Percentiles rank a stretch among this genome's conserved stretches.
These are phyloP conservation scores for Zosterops borbonicus DNA, from an alignment of 2,113 vertebrate species.

Conservation along the genomic window DNA sequence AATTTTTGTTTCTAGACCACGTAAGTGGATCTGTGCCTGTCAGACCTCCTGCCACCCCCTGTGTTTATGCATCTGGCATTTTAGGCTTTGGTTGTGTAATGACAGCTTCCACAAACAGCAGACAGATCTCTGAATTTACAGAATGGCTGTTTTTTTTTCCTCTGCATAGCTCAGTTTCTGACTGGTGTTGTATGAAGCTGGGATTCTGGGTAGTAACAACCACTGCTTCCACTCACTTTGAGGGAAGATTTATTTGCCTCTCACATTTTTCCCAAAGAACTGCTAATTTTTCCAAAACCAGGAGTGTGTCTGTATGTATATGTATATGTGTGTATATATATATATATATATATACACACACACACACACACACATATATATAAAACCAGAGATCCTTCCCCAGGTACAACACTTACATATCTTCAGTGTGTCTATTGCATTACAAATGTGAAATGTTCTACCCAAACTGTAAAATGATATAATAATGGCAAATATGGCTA, in stretches of 20 bases:
- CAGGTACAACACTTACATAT: background rate
- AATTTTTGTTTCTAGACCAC: background rate
- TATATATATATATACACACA: background rate
- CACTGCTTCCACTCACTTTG: background rate
- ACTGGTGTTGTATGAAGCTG: background rate
- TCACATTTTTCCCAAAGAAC: background rate
- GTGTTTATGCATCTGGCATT: constrained; percentile 9
- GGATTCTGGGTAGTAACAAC: background rate
- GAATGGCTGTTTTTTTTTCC: background rate
- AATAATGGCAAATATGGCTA: background rate
- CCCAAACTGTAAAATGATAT: background rate
- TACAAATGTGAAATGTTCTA: background rate
- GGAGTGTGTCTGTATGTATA: fast-evolving
- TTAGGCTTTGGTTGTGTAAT: background rate
- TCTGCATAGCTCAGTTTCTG: background rate
- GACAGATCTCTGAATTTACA: background rate
- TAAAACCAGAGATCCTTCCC: background rate
- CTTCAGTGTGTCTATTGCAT: background rate
- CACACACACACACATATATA: too few relatives aligned
- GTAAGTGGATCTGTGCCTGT: background rate
- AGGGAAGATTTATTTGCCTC: background rate
- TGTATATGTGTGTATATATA: background rate
- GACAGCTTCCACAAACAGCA: background rate
- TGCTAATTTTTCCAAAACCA: background rate
- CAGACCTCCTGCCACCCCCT: background rate